phyloP scores from a whole-genome alignment of 2,888 invertebrate genomes.

The Himalopsyche japonica region DNA sequence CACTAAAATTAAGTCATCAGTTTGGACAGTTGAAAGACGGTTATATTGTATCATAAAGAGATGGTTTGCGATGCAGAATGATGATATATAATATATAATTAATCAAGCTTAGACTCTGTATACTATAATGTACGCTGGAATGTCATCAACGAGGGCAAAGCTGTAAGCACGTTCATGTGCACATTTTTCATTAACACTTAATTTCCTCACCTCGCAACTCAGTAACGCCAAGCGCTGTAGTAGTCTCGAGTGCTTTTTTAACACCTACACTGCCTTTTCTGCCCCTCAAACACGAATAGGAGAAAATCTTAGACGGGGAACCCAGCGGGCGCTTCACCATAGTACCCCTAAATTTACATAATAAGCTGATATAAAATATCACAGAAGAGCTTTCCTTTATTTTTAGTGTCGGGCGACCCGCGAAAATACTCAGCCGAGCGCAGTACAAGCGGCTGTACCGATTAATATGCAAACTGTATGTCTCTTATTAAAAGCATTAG shows the following conservation, averaged over 20 bases:
- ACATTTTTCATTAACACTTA: slow-evolving; percentile 40
- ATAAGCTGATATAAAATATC: slow-evolving; percentile 40
- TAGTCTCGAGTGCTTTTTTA: background rate
- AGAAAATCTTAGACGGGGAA: slow-evolving; percentile 16
- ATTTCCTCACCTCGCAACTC: slow-evolving; percentile 28
- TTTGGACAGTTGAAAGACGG: too few species aligned
- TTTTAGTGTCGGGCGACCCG: slow-evolving; percentile 20
- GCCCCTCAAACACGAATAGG: background rate
- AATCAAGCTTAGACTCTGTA: too few species aligned
- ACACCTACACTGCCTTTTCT: background rate
- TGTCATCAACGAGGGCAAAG: slow-evolving; percentile 21
- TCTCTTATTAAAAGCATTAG: slow-evolving; percentile 32
- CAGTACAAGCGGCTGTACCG: slow-evolving; percentile 6
- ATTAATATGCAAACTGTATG: slow-evolving; percentile 39
- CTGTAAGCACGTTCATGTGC: slow-evolving; percentile 24
- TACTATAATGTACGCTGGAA: background rate
- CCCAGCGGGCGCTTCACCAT: background rate
- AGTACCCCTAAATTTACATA: slow-evolving; percentile 36
- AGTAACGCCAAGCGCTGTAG: slow-evolving; percentile 5
- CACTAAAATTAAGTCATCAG: too few species aligned
- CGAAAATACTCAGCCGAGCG: slow-evolving; percentile 11
- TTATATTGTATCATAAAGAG: too few species aligned
- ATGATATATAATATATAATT: too few species aligned
- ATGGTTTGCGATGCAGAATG: too few species aligned
- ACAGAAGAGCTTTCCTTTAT: slow-evolving; percentile 25